Base-by-base conservation (phyloP, 2,888 invertebrate genomes). In the Scrobipalpa costella region DNA sequence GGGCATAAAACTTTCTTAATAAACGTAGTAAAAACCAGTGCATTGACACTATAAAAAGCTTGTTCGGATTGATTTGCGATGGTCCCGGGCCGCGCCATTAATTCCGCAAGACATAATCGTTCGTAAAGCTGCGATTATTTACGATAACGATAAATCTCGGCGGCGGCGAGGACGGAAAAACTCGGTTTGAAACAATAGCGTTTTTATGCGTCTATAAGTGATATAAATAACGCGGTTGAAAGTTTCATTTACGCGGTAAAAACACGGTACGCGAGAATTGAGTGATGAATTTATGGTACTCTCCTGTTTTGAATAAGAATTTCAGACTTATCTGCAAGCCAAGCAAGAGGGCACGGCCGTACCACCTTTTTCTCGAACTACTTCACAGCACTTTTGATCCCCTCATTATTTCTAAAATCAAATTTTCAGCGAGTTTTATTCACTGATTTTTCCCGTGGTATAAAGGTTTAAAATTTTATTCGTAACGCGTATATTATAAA, bases 121-220 rank as follows among this genome's bases (percentile, higher is more conserved):
- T 66, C 64, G 62, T 70, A 71, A 69, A 66, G 67, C 63, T 60
- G 63, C 68, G 67, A 68, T 71, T 70, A 68, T 71, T 72, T 69
- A 69, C 68, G 69, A 64, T 67, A 59, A 49, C 69, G 66, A 73
- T 73, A 72, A 72, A 73, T 72, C 72, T 64, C 50, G 58, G 17
- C 21, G 55, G 60, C 58, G 63, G 57, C 49, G 63, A 57, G 27
- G 58, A 57, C 59, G 61, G 66, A 67, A 69, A 69, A 69, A 68
- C 61, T 57, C 44, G 55, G 9, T 49, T 1, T 34, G 34, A 66
- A 66, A 70, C 68, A 67, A 67, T 69, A 66, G 65, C 61, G 63
- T 59, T 63, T 66, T 66, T 60, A 60, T 61, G 38, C 40, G 57
- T 49, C 64, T 49, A 13, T 21, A 44, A 57, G 19, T 57, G 63